Base-by-base conservation (phyloP, 2,888 invertebrate genomes). In the Ectobius pallidus region DNA sequence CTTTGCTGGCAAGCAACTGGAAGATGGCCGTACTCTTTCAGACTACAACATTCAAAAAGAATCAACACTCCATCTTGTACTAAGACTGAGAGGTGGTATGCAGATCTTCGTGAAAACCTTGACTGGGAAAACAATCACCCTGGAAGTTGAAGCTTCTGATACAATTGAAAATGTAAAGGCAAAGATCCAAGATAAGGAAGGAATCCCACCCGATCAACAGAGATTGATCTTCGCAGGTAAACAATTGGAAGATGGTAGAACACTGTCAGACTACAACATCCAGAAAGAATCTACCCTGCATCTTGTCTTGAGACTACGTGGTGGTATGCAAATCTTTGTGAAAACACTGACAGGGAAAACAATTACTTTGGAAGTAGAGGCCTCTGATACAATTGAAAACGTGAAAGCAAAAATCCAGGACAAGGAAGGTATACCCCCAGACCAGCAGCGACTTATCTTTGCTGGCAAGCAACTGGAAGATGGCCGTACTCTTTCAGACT, bases 321-420 rank as follows among this genome's bases (percentile, higher is more conserved):
- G 55, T 27, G 55, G 63, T 3, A 65, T 65, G 65, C 65, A 65
- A 18, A 65, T 65, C 3, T 65, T 65, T 1, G 65, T 65, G 25
- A 65, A 65, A 34, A 65, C 65, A 16, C 27, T 65, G 25, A 65
- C 65, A 16, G 65, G 65, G 9, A 65, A 65, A 34, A 65, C 65
- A 3, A 65, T 65, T n/a, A 65, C 65, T 25, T 25, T 65, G 39
- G 65, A 65, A n/a, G 65, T 44, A 30, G 32, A 58, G n/a, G 11
- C 58, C 34, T 58, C 58, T n/a, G 58, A 58, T 25, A 58, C 58
- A n/a, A 58, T 58, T 58, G 58, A 58, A 58, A 58, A 58, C n/a
- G 58, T 58, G 16, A 58, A 58, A 58, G 58, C 58, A 30, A 58
- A 58, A 58, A 58, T 58, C n/a, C 58, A 58, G 58, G 58, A 58